These are phyloP conservation scores for Cottus gobio DNA, from an alignment of 2,113 vertebrate species.

Conservation along the genomic window DNA sequence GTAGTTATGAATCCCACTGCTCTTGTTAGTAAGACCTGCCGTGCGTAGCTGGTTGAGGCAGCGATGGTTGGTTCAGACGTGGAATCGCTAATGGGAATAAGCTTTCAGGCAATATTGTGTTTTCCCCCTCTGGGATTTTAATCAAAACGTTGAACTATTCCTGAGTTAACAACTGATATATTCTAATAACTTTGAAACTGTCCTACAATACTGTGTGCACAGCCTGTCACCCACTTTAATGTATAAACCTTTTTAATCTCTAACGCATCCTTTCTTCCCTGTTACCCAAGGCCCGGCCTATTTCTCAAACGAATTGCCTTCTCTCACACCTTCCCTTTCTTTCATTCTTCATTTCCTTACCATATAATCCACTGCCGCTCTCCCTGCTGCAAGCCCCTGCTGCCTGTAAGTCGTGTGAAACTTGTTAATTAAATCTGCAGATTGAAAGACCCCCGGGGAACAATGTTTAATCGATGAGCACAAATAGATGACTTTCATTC, in stretches of 20 bases:
- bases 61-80: neutral
- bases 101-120: neutral
- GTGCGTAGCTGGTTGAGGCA: neutral
- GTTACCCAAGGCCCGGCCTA: neutral
- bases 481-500: slow-evolving; percentile 74
- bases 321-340: slow-evolving; percentile 30
- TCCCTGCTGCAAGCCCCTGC: slow-evolving; percentile 51
- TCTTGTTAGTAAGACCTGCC: neutral
- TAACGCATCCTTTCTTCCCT: neutral
- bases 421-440: slow-evolving; percentile 74
- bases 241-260: neutral
- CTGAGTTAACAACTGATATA: neutral
- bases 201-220: neutral
- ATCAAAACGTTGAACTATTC: neutral
- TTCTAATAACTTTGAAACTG: neutral
- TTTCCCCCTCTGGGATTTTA: neutral
- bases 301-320: slow-evolving; percentile 14
- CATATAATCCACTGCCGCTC: slow-evolving; percentile 12
- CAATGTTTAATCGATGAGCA: slow-evolving; percentile 72
- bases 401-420: slow-evolving; percentile 64
- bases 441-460: slow-evolving; percentile 65
- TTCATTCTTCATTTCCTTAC: slow-evolving; percentile 21
- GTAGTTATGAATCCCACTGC: neutral
- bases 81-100: neutral
- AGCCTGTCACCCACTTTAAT: neutral